Evolutionary conservation across 2,113 vertebrate genomes (phyloP), one percentile per base, ranked within the genome.

Genomic region (Aspidoscelis tigris): DNA sequence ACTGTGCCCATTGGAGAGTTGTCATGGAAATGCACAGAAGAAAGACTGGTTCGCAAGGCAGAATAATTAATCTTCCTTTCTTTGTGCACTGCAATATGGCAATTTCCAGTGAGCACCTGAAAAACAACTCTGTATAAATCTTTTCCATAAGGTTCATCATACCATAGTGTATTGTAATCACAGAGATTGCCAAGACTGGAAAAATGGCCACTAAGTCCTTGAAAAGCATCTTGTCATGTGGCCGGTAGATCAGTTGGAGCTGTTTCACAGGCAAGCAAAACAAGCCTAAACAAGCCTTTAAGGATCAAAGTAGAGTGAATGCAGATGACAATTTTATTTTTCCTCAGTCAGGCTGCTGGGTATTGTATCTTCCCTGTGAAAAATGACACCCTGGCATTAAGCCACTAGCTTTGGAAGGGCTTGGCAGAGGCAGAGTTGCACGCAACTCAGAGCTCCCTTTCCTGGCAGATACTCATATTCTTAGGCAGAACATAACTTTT

Each of bases 261-360:
- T 83, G 80, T 82, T 69, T 84, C 71, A 73, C 83, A 61, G 75
- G 43, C 0, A 11, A 91, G 86, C 76, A 88, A 88, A 93, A 92
- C 86, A 92, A 90, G 89, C 50, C 84, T 77, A 75, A 88, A 66
- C 0, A 1, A 88, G 82, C 83, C 84, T 89, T 78, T 76, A 72
- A 90, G 91, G 88, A 83, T 58, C 33, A 69, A 47, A 71, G 68
- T 71, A 78, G 82, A 92, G 85, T 0, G n/a, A 91, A 44, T 76
- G 68, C 94, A 93, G 90, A 92, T 92, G 92, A 93, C 86, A 87
- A 83, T 94, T 93, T 93, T 93, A 93, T 93, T 94, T 88, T 92
- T 90, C 86, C 91, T 85, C 85, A 91, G 89, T 89, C 88, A 93
- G 88, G 90, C 82, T 91, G 84, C 88, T 89, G 81, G 82, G 84